A percentile compares a stretch with the other conserved stretches of the same genome.
phyloP scores from a whole-genome alignment of 2,888 invertebrate genomes.

The Xestia ashworthii region DNA sequence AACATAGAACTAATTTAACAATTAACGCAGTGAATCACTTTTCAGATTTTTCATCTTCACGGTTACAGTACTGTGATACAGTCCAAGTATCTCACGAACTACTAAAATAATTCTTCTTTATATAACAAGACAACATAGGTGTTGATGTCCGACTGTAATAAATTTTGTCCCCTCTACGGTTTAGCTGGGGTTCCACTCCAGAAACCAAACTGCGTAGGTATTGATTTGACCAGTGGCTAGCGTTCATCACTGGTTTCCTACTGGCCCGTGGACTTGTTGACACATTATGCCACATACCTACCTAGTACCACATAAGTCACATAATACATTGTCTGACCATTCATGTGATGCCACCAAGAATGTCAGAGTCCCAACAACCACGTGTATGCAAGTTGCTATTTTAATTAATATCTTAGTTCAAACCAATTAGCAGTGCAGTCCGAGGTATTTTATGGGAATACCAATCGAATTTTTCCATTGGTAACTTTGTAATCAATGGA shows the following conservation, averaged over 20 bases:
- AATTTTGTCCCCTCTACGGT: slow-evolving; percentile 36
- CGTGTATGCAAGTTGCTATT: background rate
- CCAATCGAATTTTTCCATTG: slow-evolving; percentile 37
- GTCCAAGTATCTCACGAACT: background rate
- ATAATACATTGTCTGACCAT: background rate
- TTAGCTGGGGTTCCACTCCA: slow-evolving; percentile 4
- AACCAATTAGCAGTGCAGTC: slow-evolving; percentile 41
- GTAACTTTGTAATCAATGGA: slow-evolving; percentile 15
- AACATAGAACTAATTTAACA: background rate
- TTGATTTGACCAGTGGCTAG: slow-evolving; percentile 23
- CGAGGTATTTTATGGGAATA: slow-evolving; percentile 12
- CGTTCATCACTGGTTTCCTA: slow-evolving; percentile 6
- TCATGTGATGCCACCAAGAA: background rate
- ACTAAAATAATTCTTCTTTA: slow-evolving; percentile 1
- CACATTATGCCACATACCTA: background rate
- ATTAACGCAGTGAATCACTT: background rate
- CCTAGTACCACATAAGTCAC: background rate
- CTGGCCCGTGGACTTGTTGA: background rate
- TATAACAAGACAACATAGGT: slow-evolving; percentile 3
- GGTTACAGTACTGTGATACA: background rate
- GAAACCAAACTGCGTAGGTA: slow-evolving; percentile 37
- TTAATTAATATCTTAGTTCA: slow-evolving; percentile 49
- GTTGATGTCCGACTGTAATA: slow-evolving; percentile 19
- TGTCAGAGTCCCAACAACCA: slow-evolving; percentile 3
- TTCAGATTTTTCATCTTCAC: slow-evolving; percentile 12